Evolutionary conservation across 1,140 invertebrate species (phyloP), one percentile per base, ranked within the genome.

Genomic region (Oscheius sp.): DNA sequence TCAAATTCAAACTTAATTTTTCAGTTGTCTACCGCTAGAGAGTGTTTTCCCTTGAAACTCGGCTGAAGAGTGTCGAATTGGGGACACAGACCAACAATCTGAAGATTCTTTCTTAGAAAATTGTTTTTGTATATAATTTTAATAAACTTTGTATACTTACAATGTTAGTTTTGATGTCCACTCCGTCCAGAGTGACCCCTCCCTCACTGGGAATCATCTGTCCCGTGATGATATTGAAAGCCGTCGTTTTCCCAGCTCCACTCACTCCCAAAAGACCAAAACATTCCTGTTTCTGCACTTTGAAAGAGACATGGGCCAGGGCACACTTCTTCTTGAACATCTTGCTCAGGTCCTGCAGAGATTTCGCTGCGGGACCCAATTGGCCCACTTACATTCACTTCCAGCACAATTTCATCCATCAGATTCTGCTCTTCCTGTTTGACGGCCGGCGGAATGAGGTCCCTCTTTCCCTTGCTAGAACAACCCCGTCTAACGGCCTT

Each of bases 21-120:
- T n/a, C n/a, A n/a, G n/a, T n/a, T n/a, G n/a, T n/a, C n/a, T 23
- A 70, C 45, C 34, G 35, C 34, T 82, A 88, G 84, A 77, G 85
- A 86, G 78, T 88, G 86, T 78, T 86, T 79, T 3, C 84, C 85
- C 20, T 85, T 88, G 3, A 88, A 78, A 23, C 86, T 82, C 32
- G 85, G 85, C 45, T 86, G 80, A 26, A 88, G 79, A 3, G 4
- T 87, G 1, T 42, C 81, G 80, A 90, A 91, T 85, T 92, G 91
- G 15, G 91, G 91, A 85, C 91, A 93, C 79, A 93, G 92, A 18
- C 91, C 91, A 73, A 92, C 84, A 7, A 45, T 28, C 64, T 73
- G 23, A 28, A 45, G n/a, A 34, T 63, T 18, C n/a, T n/a, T n/a
- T n/a, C n/a, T n/a, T n/a, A n/a, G n/a, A n/a, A n/a, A n/a, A 67